Evolutionary conservation across 2,888 invertebrate genomes (phyloP), one percentile per base, ranked within the genome.

Genomic region (Leptinotarsa haldemani): DNA sequence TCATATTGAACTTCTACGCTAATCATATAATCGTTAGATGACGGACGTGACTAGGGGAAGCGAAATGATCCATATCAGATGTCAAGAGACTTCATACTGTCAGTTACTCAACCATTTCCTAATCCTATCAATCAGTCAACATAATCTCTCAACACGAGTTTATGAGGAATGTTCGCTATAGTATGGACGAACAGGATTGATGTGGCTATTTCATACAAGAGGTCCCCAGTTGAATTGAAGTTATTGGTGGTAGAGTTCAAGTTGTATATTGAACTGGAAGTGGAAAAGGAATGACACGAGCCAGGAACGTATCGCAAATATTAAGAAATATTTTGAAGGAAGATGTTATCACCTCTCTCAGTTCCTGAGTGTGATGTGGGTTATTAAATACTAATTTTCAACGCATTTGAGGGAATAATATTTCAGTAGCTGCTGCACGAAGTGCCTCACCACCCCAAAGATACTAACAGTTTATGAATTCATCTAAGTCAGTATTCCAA

Each of bases 121-220:
- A 22, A 56, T 56, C 56, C 56, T 56, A 18, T 56, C 56, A 56
- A 56, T 56, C 22, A 56, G 22, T 56, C 56, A 56, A 25, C 56
- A 22, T 56, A 56, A 56, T 56, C 56, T 52, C 52, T 56, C 22
- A 56, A 25, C 56, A 56, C 22, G 22, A 22, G 22, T 22, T 12
- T 56, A 56, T 56, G 12, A 20, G 12, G 0, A 56, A 56, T 22
- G 13, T 22, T 56, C 56, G 15, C 22, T 4, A 22, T 15, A 56
- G 56, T 22, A 56, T 56, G 22, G 15, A 56, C 20, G 56, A 13
- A 16, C 1, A 56, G 56, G 22, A 22, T 20, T 56, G 56, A 56
- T 22, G 50, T 50, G 15, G n/a, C 50, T 15, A 50, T 50, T 50
- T 50, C 50, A 50, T 50, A n/a, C 50, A 50, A 50, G 50, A 50